These are phyloP conservation scores for Aphidius colemani DNA, from an alignment of 2,888 invertebrate species.

Conservation along the genomic window DNA sequence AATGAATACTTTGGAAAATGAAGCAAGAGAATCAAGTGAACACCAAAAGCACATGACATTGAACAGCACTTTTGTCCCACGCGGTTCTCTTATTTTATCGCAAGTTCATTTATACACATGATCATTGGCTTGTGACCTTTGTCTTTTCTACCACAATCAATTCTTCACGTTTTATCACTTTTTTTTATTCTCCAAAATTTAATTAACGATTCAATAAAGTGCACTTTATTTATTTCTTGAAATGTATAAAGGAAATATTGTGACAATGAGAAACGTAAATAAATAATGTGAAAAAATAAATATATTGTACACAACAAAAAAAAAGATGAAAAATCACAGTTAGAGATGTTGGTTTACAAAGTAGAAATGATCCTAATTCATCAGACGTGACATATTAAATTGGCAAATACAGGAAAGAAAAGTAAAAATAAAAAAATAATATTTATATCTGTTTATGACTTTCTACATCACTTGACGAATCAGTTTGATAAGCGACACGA, in stretches of 20 bases:
- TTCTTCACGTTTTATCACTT: background rate
- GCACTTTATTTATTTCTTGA: no score
- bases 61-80: constrained; percentile 53
- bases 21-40: constrained; percentile 19
- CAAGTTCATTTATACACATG: constrained; percentile 26
- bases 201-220: no score
- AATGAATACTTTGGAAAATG: constrained; percentile 1
- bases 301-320: background rate
- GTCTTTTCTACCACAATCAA: constrained; percentile 15
- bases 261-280: no score
- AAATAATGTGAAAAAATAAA: no score
- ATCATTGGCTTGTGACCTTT: constrained; percentile 21
- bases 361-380: background rate
- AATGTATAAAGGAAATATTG: no score
- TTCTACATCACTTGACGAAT: constrained; percentile 7
- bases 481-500: constrained; percentile 1
- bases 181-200: no score
- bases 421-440: background rate
- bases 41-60: constrained; percentile 38
- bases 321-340: background rate
- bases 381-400: background rate
- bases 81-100: constrained; percentile 41
- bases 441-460: background rate
- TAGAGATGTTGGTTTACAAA: background rate
- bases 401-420: background rate